Evolutionary conservation across 2,888 invertebrate species (phyloP).

Genomic region (Melolontha melolontha): DNA sequence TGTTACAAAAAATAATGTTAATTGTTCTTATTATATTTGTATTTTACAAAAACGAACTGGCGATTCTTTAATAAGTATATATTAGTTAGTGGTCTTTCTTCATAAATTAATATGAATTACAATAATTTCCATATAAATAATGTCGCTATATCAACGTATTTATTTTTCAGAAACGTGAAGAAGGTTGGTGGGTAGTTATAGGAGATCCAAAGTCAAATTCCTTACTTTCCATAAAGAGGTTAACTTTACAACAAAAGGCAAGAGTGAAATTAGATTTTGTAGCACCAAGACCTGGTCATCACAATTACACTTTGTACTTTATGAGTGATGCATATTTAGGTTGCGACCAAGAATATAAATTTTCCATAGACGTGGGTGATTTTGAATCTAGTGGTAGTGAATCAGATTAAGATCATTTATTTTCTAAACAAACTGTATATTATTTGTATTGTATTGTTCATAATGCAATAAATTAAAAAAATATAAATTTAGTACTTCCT

Average conservation of each 20-base stretch:
- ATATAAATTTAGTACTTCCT: background rate
- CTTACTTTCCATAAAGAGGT: constrained; percentile 94
- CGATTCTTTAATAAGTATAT: no score
- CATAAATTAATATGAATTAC: no score
- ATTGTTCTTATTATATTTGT: no score
- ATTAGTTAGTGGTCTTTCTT: no score
- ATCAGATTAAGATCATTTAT: constrained; percentile 67
- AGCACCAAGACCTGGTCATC: constrained; percentile 88
- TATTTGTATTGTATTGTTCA: no score
- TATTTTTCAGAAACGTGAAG: constrained; percentile 82
- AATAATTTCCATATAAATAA: no score
- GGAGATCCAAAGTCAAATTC: constrained; percentile 96
- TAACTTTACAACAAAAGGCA: constrained; percentile 94
- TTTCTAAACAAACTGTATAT: background rate
- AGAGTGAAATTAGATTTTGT: constrained; percentile 91
- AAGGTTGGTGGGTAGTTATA: constrained; percentile 99
- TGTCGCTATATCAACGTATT: constrained; percentile 8
- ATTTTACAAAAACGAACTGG: no score
- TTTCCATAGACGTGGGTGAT: constrained; percentile 85
- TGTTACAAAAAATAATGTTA: no score
- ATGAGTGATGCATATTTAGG: constrained; percentile 99
- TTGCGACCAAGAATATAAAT: constrained; percentile 99
- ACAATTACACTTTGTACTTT: constrained; percentile 95
- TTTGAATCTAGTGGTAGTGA: constrained; percentile 75
- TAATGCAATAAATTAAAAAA: no score